These are phyloP conservation scores for Colistium nudipinnis DNA, from an alignment of 2,113 vertebrate species.

Conservation along the genomic window DNA sequence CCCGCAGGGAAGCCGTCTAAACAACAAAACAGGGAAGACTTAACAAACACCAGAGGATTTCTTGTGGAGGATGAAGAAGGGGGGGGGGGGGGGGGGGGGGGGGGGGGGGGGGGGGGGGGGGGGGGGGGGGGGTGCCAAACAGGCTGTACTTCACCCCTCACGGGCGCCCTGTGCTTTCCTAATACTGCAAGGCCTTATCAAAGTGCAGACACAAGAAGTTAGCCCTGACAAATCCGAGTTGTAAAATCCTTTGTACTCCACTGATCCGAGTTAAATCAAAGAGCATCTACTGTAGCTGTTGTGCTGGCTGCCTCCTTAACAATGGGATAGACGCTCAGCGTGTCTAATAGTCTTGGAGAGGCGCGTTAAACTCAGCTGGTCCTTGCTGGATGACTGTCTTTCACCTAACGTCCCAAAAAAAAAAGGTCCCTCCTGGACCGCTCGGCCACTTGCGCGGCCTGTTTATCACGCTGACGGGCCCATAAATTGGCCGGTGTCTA, in stretches of 20 bases:
- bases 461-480: conserved; percentile 68
- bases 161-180: conserved; percentile 24
- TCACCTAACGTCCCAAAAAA: conserved; percentile 44
- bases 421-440: conserved; percentile 52
- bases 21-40: conserved; percentile 30
- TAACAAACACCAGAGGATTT: conserved; percentile 33
- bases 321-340: conserved; percentile 47
- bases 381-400: conserved; percentile 34
- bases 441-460: conserved; percentile 46
- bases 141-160: conserved; percentile 9
- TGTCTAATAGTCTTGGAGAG: conserved; percentile 26
- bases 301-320: conserved; percentile 22
- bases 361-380: conserved; percentile 29
- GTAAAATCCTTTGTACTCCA: conserved; percentile 59
- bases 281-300: conserved; percentile 26
- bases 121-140: background rate
- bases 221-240: conserved; percentile 58
- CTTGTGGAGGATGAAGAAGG: background rate
- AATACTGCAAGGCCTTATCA: conserved; percentile 53
- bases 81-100: too few relatives aligned
- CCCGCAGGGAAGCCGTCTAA: conserved; percentile 37
- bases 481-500: conserved; percentile 49
- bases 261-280: conserved; percentile 66
- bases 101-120: too few relatives aligned
- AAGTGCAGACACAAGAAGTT: conserved; percentile 56